phyloP scores from a whole-genome alignment of 2,797 vertebrate species.

The Cirrhinus molitorella region DNA sequence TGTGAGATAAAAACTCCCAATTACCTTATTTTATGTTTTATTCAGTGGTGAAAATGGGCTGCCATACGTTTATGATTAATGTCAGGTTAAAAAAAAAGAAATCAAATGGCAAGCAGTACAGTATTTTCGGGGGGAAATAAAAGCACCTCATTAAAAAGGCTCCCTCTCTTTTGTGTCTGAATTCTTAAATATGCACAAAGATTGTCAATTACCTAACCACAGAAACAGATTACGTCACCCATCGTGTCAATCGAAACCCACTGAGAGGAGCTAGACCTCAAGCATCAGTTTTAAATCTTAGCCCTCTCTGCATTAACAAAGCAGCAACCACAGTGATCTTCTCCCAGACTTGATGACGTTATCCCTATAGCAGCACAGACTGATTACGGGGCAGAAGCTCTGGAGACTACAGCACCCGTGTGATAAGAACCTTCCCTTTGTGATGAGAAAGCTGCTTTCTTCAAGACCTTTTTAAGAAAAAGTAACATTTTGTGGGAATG shows the following conservation, averaged over 20 bases:
- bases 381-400: conserved; percentile 22
- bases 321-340: conserved; percentile 6
- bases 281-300: conserved; percentile 3
- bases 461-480: background rate
- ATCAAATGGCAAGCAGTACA: too few relatives aligned
- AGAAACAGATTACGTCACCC: conserved; percentile 19
- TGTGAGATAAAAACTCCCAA: too few relatives aligned
- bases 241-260: conserved; percentile 19
- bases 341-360: conserved; percentile 36
- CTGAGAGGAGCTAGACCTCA: background rate
- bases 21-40: too few relatives aligned
- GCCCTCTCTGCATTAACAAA: conserved; percentile 31
- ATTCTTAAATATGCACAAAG: conserved; percentile 11
- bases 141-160: background rate
- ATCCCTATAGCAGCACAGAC: background rate
- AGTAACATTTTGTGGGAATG: background rate
- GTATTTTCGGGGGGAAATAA: background rate
- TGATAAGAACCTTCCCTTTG: conserved; percentile 43
- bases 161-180: background rate
- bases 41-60: too few relatives aligned
- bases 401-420: background rate
- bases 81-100: background rate
- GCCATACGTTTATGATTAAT: background rate
- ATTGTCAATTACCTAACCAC: background rate
- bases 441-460: background rate